Evolutionary conservation across 2,797 vertebrate species (phyloP).

Genomic region (Lophotriccus pileatus): DNA sequence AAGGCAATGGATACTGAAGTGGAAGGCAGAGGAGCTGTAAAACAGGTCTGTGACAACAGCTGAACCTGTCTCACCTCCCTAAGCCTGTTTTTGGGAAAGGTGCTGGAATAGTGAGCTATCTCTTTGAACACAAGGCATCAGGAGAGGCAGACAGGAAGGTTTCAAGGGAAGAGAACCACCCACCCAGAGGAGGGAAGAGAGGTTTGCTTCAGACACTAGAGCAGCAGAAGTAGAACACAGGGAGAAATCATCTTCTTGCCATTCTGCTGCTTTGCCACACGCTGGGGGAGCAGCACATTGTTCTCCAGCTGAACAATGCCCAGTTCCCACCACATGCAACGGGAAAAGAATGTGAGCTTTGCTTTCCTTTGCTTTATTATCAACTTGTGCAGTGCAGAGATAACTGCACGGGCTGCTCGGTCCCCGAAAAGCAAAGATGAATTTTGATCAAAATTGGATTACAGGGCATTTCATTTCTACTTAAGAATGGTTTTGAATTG

Average conservation of each 20-base stretch:
- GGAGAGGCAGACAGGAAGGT: background rate
- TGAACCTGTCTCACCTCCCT: background rate
- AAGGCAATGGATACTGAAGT: background rate
- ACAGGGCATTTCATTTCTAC: conserved; percentile 54
- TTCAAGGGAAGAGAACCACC: background rate
- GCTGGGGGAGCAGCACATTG: background rate
- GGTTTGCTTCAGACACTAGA: background rate
- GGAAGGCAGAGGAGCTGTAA: background rate
- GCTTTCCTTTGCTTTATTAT: conserved; percentile 37
- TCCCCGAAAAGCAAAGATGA: conserved; percentile 48
- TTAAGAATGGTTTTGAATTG: conserved; percentile 58
- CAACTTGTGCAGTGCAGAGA: conserved; percentile 42
- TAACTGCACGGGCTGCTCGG: background rate
- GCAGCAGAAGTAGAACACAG: background rate
- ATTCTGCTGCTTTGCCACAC: background rate
- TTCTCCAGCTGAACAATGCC: conserved; percentile 48
- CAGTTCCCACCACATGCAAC: background rate
- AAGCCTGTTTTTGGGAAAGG: background rate
- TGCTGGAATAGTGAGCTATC: background rate
- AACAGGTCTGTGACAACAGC: background rate
- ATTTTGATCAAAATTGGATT: conserved; percentile 68
- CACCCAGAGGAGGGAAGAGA: background rate
- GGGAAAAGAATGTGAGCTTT: conserved; percentile 38
- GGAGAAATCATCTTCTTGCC: background rate
- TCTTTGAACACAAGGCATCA: background rate